Evolutionary conservation across 2,797 vertebrate genomes (phyloP).

Genomic region (Fundulus diaphanus): DNA sequence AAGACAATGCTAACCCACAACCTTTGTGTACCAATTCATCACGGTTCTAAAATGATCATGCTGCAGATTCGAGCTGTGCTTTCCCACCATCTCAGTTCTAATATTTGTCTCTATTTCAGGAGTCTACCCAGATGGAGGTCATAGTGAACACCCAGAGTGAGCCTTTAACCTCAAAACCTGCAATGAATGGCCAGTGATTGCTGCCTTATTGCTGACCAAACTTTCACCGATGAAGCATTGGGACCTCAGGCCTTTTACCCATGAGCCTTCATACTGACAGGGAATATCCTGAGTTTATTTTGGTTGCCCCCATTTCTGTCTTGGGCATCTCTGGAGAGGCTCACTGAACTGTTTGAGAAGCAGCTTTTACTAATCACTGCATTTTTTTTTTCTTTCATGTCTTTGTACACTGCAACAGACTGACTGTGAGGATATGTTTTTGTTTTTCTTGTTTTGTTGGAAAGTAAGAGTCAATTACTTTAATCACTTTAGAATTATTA

Average conservation of each 20-base stretch:
- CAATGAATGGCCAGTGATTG: slow-evolving; percentile 53
- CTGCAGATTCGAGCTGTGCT: not conserved
- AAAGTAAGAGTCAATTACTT: not conserved
- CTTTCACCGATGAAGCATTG: not conserved
- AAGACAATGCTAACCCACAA: too few relatives aligned
- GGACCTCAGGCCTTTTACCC: slow-evolving; percentile 7
- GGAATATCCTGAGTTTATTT: slow-evolving; percentile 18
- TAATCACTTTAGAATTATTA: slow-evolving; percentile 3
- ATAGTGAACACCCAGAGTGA: slow-evolving; percentile 33
- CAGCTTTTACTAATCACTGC: not conserved
- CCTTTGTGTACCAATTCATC: too few relatives aligned
- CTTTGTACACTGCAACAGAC: slow-evolving; percentile 10
- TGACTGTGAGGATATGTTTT: slow-evolving; percentile 3
- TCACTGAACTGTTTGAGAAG: slow-evolving; percentile 1
- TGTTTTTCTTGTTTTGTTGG: too few relatives aligned
- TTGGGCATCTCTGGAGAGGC: slow-evolving; percentile 19
- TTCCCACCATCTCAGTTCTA: slow-evolving; percentile 9
- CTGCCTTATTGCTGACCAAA: slow-evolving; percentile 14
- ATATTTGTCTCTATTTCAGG: slow-evolving; percentile 42
- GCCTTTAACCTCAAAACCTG: slow-evolving; percentile 32
- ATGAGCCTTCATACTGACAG: slow-evolving; percentile 12
- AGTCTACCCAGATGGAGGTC: slow-evolving; percentile 50
- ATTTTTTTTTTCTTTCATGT: slow-evolving; percentile 9
- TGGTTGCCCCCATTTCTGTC: not conserved
- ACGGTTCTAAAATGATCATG: too few relatives aligned